Conservation (phyloP, 1,140 invertebrate genomes). For the Lordiphosa stackelbergi region DNA sequence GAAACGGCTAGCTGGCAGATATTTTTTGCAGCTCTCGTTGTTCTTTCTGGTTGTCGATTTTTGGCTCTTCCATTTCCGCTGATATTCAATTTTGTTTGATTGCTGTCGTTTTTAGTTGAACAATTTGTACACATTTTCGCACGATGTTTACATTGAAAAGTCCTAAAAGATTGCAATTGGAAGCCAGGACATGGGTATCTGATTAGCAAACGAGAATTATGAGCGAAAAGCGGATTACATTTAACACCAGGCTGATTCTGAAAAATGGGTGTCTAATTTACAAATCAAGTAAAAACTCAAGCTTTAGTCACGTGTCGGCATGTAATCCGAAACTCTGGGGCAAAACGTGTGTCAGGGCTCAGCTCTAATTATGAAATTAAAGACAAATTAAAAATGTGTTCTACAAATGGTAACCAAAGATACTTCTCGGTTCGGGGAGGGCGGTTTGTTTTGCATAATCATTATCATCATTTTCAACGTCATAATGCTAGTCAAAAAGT, state of each 20-base stretch:
- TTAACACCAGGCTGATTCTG: slow-evolving; percentile 33
- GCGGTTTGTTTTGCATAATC: background rate
- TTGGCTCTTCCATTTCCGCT: slow-evolving; percentile 55
- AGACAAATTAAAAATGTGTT: slow-evolving; percentile 58
- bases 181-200: background rate
- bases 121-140: slow-evolving; percentile 67
- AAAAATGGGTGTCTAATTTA: slow-evolving; percentile 8
- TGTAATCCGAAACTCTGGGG: slow-evolving; percentile 38
- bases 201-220: slow-evolving; percentile 19
- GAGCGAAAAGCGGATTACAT: slow-evolving; percentile 57
- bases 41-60: slow-evolving; percentile 38
- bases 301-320: slow-evolving; percentile 39
- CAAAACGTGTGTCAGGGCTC: slow-evolving; percentile 49
- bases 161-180: slow-evolving; percentile 15
- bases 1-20: background rate
- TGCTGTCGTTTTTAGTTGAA: slow-evolving; percentile 69
- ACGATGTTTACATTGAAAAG: slow-evolving; percentile 64
- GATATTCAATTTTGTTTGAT: slow-evolving; percentile 75
- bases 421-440: background rate
- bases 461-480: background rate
- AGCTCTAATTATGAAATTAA: slow-evolving; percentile 72
- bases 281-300: background rate
- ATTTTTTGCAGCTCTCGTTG: background rate
- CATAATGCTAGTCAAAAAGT: slow-evolving; percentile 11
- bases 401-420: slow-evolving; percentile 13